Evolutionary conservation across 2,888 invertebrate genomes (phyloP), one percentile per base, ranked within the genome.

Genomic region (Cosmia pyralina): DNA sequence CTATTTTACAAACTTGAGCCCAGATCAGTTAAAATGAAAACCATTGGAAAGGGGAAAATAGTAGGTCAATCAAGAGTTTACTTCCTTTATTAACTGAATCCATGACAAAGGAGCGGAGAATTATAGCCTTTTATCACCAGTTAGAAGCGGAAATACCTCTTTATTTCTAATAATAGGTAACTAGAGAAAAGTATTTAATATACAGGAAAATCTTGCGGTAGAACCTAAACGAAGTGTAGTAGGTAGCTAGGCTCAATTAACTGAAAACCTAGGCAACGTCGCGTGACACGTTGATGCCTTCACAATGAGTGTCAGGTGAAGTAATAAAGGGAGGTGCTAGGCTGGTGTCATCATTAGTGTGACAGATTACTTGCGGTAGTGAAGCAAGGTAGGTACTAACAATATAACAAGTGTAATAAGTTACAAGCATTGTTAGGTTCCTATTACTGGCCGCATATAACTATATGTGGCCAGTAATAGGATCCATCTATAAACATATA

Each of bases 1-100:
- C 8, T 46, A 17, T 17, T 13, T 11, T 11, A 44, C 22, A 19
- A 11, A 2, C n/a, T 28, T 22, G 19, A 55, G 2, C 4, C 28
- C 15, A 64, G 38, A 46, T 15, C 28, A 46, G 19, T 53, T 52
- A 41, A 52, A 52, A 0, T 38, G 50, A 50, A 64, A 64, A 66
- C 28, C 15, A 48, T 34, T 48, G 28, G 41, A 48, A 76, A 59
- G 48, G 19, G 22, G n/a, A 53, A 60, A 53, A 76, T 41, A n/a
- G 7, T 67, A 53, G 46, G n/a, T 46, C 22, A 59, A 53, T 41
- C 52, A 19, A 46, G 13, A 66, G 4, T 50, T 44, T 19, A 50
- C n/a, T 38, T 53, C 38, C 34, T 60, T 72, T 15, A 46, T 44
- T 44, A 60, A 44, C 38, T 38, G 11, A 52, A 52, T 73, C 11